phyloP scores from a whole-genome alignment of 2,113 vertebrate genomes.

The Corydoras maculifer region DNA sequence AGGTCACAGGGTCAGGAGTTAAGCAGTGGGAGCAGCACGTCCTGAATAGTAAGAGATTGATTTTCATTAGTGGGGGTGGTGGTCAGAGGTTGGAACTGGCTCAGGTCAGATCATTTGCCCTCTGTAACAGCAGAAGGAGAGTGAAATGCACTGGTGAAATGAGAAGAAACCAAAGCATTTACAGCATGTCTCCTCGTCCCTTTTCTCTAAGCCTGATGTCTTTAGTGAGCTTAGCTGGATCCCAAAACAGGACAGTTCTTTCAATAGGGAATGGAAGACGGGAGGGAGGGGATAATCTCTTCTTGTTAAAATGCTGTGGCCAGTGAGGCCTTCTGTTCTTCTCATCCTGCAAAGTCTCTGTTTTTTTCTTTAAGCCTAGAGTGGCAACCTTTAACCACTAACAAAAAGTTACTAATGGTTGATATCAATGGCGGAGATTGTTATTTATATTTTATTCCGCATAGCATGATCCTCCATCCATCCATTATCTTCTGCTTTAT shows the following conservation, averaged over 20 bases:
- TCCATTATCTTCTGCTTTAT: no score
- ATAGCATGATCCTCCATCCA: no score
- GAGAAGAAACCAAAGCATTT: slow-evolving; percentile 27
- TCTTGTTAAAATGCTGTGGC: slow-evolving; percentile 1
- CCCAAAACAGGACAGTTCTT: slow-evolving; percentile 56
- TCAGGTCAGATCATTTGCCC: slow-evolving; percentile 46
- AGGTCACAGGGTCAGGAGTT: slow-evolving; percentile 53
- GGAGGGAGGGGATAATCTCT: slow-evolving; percentile 20
- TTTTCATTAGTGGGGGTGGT: slow-evolving; percentile 40
- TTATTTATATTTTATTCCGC: no score
- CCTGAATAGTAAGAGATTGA: slow-evolving; percentile 58
- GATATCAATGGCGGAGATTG: no score
- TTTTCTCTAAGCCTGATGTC: slow-evolving; percentile 26
- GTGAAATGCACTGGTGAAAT: slow-evolving; percentile 22
- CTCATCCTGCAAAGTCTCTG: not conserved
- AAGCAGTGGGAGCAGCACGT: slow-evolving; percentile 40
- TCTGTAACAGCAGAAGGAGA: slow-evolving; percentile 9
- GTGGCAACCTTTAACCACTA: no score
- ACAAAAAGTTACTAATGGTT: no score
- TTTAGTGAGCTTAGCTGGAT: slow-evolving; percentile 23
- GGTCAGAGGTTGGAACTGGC: slow-evolving; percentile 18
- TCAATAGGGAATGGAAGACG: slow-evolving; percentile 51
- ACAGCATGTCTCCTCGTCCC: slow-evolving; percentile 38
- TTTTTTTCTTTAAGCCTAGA: not conserved
- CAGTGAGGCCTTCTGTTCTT: not conserved